Evolutionary conservation across 2,113 vertebrate genomes (phyloP).

Genomic region (Indicator maculatus): DNA sequence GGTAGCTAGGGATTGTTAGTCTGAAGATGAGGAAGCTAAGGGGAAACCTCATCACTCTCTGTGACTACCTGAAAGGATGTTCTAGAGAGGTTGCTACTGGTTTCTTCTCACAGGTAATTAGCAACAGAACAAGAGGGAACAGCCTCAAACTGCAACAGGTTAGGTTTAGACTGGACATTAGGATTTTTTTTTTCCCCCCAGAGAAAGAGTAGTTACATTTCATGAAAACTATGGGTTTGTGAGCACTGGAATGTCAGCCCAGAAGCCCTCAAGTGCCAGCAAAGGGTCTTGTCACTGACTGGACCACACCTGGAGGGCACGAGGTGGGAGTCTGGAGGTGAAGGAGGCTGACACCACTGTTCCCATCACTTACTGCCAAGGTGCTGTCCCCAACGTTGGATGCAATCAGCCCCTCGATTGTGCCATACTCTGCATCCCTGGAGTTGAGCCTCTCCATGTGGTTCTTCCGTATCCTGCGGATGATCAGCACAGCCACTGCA

Average conservation of each 20-base stretch:
- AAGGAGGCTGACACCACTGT: neutral
- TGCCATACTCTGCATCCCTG: constrained; percentile 93
- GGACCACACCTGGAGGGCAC: fast-evolving
- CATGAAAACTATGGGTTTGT: neutral
- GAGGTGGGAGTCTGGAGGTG: fast-evolving
- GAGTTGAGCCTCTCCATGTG: constrained; percentile 92
- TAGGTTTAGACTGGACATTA: too few species aligned
- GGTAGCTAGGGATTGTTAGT: too few species aligned
- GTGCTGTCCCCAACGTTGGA: constrained; percentile 98
- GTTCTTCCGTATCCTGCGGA: constrained; percentile 88
- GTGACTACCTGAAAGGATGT: too few species aligned
- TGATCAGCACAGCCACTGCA: constrained; percentile 82
- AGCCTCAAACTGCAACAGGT: too few species aligned
- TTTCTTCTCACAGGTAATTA: too few species aligned
- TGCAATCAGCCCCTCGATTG: constrained; percentile 95
- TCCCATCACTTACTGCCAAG: constrained; percentile 86
- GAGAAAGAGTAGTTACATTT: neutral
- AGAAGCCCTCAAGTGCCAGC: neutral
- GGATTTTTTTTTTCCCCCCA: too few species aligned
- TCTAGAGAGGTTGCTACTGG: too few species aligned
- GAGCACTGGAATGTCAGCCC: fast-evolving
- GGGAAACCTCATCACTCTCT: too few species aligned
- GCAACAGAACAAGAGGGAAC: too few species aligned
- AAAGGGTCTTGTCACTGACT: neutral
- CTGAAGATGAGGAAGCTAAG: too few species aligned